Percentiles rank a stretch among this genome's conserved stretches.
phyloP scores from a whole-genome alignment of 2,113 vertebrate species.

The Hypocryptadius cinnamomeus region DNA sequence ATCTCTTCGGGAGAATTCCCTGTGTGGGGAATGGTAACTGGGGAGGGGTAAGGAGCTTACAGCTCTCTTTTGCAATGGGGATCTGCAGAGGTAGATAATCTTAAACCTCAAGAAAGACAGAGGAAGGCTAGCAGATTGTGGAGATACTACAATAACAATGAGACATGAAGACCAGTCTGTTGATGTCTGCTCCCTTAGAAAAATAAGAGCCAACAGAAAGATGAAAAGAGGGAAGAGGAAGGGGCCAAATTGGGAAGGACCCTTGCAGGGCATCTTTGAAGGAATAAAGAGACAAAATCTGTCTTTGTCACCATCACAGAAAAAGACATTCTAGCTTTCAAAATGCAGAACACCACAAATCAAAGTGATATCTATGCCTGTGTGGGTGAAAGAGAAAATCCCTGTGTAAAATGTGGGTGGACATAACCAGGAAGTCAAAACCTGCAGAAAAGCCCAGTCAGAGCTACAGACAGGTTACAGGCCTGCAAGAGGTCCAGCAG shows the following conservation, averaged over 20 bases:
- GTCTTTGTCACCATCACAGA: not conserved
- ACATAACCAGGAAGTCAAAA: not conserved
- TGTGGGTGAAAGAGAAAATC: not conserved
- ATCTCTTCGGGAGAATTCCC: not conserved
- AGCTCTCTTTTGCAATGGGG: not conserved
- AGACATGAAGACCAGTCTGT: not conserved
- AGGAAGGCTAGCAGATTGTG: not conserved
- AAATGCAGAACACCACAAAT: not conserved
- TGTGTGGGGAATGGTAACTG: accelerated
- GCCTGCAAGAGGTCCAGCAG: not conserved
- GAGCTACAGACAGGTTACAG: not conserved
- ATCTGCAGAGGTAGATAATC: not conserved
- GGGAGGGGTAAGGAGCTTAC: not conserved
- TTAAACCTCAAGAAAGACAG: not conserved
- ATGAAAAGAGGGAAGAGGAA: not conserved
- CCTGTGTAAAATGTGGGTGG: not conserved
- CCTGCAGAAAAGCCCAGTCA: not conserved
- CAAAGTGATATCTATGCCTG: not conserved
- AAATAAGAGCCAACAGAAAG: not conserved
- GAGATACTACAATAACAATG: not conserved
- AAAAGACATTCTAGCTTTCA: not conserved
- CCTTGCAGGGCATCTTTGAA: not conserved
- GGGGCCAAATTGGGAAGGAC: not conserved
- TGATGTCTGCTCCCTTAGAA: not conserved
- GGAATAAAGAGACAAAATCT: not conserved